These are phyloP conservation scores for Romanomermis culicivorax DNA, from an alignment of 2,888 invertebrate species.

Conservation along the genomic window DNA sequence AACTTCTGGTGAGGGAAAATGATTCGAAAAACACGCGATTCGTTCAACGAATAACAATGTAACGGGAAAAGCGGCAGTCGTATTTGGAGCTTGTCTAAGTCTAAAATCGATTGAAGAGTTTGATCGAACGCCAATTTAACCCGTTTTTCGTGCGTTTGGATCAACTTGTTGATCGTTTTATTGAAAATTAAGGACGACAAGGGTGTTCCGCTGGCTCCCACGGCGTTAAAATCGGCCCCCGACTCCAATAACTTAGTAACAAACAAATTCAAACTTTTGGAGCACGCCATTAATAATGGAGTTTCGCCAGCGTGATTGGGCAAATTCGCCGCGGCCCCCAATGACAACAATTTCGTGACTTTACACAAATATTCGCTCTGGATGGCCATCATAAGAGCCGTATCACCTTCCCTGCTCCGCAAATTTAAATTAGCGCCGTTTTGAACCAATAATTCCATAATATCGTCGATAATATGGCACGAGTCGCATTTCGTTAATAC, in stretches of 20 bases:
- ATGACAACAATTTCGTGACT: constrained; percentile 9
- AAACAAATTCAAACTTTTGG: neutral
- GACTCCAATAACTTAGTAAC: constrained; percentile 9
- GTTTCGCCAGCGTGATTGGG: constrained; percentile 7
- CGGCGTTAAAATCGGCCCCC: constrained; percentile 10
- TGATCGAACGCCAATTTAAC: constrained; percentile 8
- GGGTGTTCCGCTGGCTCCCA: neutral
- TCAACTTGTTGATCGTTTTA: neutral
- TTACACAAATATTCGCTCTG: constrained; percentile 6
- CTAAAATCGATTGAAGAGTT: neutral
- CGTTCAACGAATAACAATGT: constrained; percentile 11
- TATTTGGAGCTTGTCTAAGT: neutral
- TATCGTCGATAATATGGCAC: constrained; percentile 8
- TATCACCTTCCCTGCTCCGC: constrained; percentile 3
- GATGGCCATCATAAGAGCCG: constrained; percentile 1
- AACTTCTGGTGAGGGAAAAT: constrained; percentile 7
- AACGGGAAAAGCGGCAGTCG: constrained; percentile 5
- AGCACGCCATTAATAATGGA: constrained; percentile 8
- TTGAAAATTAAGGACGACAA: neutral
- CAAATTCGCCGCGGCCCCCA: constrained; percentile 9
- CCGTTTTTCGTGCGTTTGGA: neutral
- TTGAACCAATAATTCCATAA: constrained; percentile 8
- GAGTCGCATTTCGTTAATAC: constrained; percentile 4
- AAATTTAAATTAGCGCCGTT: constrained; percentile 8
- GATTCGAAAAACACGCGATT: constrained; percentile 5